Percentiles rank a stretch among this genome's conserved stretches.
These are phyloP conservation scores for Antennarius striatus DNA, from an alignment of 2,113 vertebrate species.

Conservation along the genomic window DNA sequence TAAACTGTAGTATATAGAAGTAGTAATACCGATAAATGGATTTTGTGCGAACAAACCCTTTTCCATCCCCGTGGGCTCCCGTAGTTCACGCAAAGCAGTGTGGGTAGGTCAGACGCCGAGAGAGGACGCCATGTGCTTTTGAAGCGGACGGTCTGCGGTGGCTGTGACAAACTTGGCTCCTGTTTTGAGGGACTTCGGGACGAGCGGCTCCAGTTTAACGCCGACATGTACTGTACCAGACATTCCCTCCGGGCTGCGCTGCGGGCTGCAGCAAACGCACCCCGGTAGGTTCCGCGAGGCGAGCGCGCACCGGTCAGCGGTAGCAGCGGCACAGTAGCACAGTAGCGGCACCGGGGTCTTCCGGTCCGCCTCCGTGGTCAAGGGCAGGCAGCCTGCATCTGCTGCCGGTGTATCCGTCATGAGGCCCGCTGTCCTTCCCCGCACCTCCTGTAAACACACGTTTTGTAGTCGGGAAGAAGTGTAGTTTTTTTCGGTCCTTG, in stretches of 20 bases:
- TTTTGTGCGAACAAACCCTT: too few species aligned
- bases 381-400: constrained; percentile 54
- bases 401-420: too few species aligned
- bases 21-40: too few species aligned
- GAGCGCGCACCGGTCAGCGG: not conserved
- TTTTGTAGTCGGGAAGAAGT: too few species aligned
- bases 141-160: constrained; percentile 19
- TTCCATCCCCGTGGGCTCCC: not conserved
- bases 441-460: not conserved
- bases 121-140: constrained; percentile 83
- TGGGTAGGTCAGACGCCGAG: constrained; percentile 78
- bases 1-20: too few species aligned
- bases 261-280: constrained; percentile 55
- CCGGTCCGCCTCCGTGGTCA: constrained; percentile 31
- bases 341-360: not conserved
- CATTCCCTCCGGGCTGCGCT: constrained; percentile 76
- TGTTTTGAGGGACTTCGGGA: constrained; percentile 2
- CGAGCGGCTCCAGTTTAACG: not conserved
- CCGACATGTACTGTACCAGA: constrained; percentile 72
- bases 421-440: not conserved
- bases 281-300: constrained; percentile 64
- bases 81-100: constrained; percentile 65
- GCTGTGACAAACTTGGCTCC: not conserved
- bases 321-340: not conserved
- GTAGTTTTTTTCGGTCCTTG: too few species aligned